Evolutionary conservation across 1,140 invertebrate genomes (phyloP), one percentile per base, ranked within the genome.

Genomic region (Brachionus manjavacas): DNA sequence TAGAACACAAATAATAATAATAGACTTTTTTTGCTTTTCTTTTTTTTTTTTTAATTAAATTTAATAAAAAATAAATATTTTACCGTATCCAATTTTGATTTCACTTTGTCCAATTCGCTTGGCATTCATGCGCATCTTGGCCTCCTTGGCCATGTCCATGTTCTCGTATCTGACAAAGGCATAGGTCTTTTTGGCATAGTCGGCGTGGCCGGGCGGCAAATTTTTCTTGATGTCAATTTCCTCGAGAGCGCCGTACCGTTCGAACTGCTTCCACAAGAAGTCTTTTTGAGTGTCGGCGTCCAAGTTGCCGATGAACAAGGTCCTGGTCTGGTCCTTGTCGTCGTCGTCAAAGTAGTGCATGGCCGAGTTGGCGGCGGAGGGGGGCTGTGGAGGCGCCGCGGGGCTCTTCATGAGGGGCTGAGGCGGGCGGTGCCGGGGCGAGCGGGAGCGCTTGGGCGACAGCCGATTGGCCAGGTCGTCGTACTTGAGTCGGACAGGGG

Each of bases 21-120:
- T n/a, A n/a, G n/a, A n/a, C n/a, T n/a, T n/a, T n/a, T n/a, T n/a
- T n/a, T n/a, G n/a, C n/a, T n/a, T n/a, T n/a, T n/a, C n/a, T n/a
- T n/a, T n/a, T n/a, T n/a, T 46, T 46, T 46, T 46, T 46, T 1
- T 2, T 1, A 46, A 46, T 46, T 46, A 3, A 46, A 46, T 46
- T 31, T 31, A 31, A 31, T 31, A 31, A 6, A 20, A 20, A 55
- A 55, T 55, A 55, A 55, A 55, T 55, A 55, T 35, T 20, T 81
- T 81, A 81, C 79, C 79, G 79, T 81, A 81, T 23, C 79, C 79
- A 68, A 81, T 81, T 68, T 81, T 81, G 52, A 64, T 64, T 46
- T 64, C 52, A 11, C 31, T 81, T 43, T 35, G 28, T 8, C 79
- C 79, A 25, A 81, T 64, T 20, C 52, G 52, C 64, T 81, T 81